Percentiles rank a stretch among this genome's conserved stretches.
These are phyloP conservation scores for Platysternon megacephalum DNA, from an alignment of 2,113 vertebrate genomes.

Conservation along the genomic window DNA sequence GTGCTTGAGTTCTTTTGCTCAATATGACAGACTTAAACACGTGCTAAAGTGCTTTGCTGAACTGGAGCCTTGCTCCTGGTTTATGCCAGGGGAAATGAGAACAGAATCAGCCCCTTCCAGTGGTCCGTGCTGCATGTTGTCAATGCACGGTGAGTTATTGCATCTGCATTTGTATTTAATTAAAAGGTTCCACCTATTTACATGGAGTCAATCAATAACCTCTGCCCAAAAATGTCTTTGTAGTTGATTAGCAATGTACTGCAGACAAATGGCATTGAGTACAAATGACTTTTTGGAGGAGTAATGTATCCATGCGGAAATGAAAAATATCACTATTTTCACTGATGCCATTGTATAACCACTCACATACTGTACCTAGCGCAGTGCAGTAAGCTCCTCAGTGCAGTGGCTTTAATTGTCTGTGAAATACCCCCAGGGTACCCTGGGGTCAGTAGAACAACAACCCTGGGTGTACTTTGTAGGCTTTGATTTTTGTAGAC, in stretches of 20 bases:
- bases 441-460: background rate
- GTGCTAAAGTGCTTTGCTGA: constrained; percentile 71
- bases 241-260: constrained; percentile 53
- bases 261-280: constrained; percentile 65
- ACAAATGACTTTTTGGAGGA: constrained; percentile 64
- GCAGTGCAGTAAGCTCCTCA: background rate
- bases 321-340: constrained; percentile 72
- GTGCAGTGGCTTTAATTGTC: background rate
- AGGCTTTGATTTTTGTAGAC: background rate
- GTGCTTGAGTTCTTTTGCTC: constrained; percentile 51
- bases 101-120: constrained; percentile 54
- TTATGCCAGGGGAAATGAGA: constrained; percentile 60
- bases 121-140: background rate
- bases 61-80: constrained; percentile 43
- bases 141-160: background rate
- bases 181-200: constrained; percentile 75
- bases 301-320: constrained; percentile 60
- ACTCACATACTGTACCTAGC: rapidly evolving
- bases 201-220: constrained; percentile 64
- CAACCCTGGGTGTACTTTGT: too few relatives aligned
- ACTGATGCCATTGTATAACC: background rate
- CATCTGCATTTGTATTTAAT: constrained; percentile 52
- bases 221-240: constrained; percentile 30
- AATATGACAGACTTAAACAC: constrained; percentile 60
- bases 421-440: background rate